Percentiles rank a stretch among this genome's conserved stretches.
Evolutionary conservation across 2,888 invertebrate genomes (phyloP).

Genomic region (Perdita meconis): DNA sequence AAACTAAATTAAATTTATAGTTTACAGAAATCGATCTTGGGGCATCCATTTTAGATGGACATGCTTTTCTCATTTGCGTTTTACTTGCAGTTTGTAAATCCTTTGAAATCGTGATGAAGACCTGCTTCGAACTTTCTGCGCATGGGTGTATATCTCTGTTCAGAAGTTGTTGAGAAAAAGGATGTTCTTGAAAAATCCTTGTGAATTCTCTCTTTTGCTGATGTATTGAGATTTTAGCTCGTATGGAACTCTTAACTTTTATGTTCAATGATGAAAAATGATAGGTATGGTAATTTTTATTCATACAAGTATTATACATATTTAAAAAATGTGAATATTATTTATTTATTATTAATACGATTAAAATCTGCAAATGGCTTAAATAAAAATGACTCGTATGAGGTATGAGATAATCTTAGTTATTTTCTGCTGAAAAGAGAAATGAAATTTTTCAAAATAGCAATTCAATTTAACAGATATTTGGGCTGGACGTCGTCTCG

Average conservation of each 20-base stretch:
- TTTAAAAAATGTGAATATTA: no score
- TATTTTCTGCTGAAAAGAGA: neutral
- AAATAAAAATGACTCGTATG: no score
- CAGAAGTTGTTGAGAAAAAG: conserved; percentile 2
- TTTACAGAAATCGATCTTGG: conserved; percentile 26
- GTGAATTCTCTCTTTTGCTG: neutral
- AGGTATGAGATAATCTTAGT: no score
- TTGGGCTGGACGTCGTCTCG: conserved; percentile 10
- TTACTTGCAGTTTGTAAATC: conserved; percentile 21
- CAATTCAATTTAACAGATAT: conserved; percentile 21
- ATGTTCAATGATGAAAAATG: neutral
- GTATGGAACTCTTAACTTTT: neutral
- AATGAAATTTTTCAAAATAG: neutral
- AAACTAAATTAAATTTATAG: no score
- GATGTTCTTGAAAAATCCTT: neutral
- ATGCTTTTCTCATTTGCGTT: conserved; percentile 5
- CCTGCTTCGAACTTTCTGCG: conserved; percentile 14
- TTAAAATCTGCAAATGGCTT: no score
- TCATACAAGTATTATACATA: no score
- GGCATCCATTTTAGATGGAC: neutral
- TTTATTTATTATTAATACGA: no score
- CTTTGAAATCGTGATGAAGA: conserved; percentile 5
- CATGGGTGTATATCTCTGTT: neutral
- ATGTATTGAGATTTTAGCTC: neutral
- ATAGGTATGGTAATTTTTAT: no score